phyloP scores from a whole-genome alignment of 1,140 invertebrate species.

The Lysiphlebus fabarum region DNA sequence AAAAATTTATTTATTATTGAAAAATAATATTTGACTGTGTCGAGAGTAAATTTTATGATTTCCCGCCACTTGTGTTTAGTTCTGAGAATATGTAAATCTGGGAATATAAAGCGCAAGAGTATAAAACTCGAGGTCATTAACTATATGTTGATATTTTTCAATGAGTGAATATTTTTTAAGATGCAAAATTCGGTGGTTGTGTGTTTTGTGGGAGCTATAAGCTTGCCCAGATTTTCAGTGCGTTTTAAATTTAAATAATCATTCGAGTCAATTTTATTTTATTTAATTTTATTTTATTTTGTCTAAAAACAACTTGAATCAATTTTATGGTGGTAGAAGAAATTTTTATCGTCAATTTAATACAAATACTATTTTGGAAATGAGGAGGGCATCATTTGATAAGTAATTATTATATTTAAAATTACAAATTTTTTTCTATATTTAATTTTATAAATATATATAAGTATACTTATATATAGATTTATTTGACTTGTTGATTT shows the following conservation, averaged over 20 bases:
- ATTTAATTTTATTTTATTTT: constrained; percentile 10
- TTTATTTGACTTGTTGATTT: too few species aligned
- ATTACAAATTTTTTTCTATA: constrained; percentile 1
- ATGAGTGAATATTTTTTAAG: constrained; percentile 39
- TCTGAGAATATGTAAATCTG: too few species aligned
- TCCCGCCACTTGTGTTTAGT: too few species aligned
- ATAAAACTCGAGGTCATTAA: too few species aligned
- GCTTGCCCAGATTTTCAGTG: constrained; percentile 31
- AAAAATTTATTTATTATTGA: too few species aligned
- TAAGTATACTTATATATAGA: too few species aligned
- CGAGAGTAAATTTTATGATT: too few species aligned
- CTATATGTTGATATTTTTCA: constrained; percentile 10
- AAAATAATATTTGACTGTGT: too few species aligned
- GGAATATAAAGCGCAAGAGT: too few species aligned
- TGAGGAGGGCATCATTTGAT: constrained; percentile 46
- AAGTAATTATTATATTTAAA: constrained; percentile 39
- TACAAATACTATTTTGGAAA: constrained; percentile 27
- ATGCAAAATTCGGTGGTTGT: constrained; percentile 39
- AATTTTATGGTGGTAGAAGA: constrained; percentile 5
- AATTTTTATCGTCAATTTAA: constrained; percentile 16
- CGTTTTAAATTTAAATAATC: constrained; percentile 12
- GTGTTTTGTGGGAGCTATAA: constrained; percentile 31
- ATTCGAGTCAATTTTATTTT: background rate
- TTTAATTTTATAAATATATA: too few species aligned
- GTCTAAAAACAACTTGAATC: constrained; percentile 21